Evolutionary conservation across 1,140 invertebrate species (phyloP).

Genomic region (Geopemphigus sp.): DNA sequence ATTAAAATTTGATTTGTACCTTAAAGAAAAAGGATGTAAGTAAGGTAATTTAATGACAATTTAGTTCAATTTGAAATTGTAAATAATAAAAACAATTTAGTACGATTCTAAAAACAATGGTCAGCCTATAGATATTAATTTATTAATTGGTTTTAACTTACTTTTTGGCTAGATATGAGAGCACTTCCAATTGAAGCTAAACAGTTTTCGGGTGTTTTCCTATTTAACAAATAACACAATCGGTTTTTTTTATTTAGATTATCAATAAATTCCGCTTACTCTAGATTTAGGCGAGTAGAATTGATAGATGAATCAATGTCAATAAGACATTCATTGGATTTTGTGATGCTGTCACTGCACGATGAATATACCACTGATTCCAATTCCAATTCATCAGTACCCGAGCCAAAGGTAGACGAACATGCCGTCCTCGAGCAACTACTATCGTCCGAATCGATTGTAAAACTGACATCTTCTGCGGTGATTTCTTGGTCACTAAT

Average conservation of each 20-base stretch:
- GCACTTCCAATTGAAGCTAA: not conserved
- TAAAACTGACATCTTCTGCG: not conserved
- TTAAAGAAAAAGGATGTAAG: no score
- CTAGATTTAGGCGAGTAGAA: not conserved
- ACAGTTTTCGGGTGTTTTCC: conserved; percentile 7
- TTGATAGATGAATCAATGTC: not conserved
- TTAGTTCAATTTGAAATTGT: no score
- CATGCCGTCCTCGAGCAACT: conserved; percentile 26
- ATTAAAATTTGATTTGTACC: no score
- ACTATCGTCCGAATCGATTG: conserved; percentile 36
- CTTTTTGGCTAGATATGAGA: conserved; percentile 13
- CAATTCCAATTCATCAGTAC: conserved; percentile 15
- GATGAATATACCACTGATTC: conserved; percentile 6
- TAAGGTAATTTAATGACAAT: no score
- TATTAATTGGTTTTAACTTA: not conserved
- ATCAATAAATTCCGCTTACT: no score
- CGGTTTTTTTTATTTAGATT: no score
- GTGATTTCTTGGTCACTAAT: not conserved
- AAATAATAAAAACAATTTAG: no score
- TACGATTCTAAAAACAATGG: no score
- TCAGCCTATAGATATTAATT: no score
- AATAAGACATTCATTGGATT: conserved; percentile 20
- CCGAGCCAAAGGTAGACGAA: conserved; percentile 17
- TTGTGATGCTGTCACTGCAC: conserved; percentile 4
- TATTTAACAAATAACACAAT: not conserved